Evolutionary conservation across 2,113 vertebrate species (phyloP), one percentile per base, ranked within the genome.

Genomic region (Petroica traversi): DNA sequence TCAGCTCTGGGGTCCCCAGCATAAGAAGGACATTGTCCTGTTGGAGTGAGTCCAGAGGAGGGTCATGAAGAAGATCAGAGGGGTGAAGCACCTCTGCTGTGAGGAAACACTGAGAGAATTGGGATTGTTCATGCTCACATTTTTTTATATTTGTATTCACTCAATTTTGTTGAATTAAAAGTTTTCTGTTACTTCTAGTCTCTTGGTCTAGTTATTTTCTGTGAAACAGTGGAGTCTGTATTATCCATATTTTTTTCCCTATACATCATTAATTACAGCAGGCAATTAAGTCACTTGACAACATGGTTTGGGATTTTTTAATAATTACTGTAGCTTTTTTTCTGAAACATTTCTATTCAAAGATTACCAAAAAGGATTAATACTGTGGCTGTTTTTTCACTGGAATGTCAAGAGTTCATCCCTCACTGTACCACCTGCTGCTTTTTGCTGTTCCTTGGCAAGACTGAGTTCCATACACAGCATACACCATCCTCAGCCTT

Each of bases 291-390:
- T 63, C 57, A 84, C 33, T 49, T 69, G 38, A 54, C 40, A 48
- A 51, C 0, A 0, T 14, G 14, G 16, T 15, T 89, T 80, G 3
- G 31, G 2, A 2, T 0, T 54, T 80, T 72, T 64, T 7, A 34
- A 14, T 66, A 2, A 66, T 33, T 62, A 40, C 46, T 51, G 23
- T 49, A 17, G 17, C 8, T 80, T 19, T 43, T 43, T 12, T 34
- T 48, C 24, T 72, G 73, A 71, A 86, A 63, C 10, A n/a, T 68
- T 22, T 84, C 28, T 19, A 74, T 52, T 81, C n/a, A 61, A 16
- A 34, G 34, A 43, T 18, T 33, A 19, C 45, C 73, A 29, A 8
- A 73, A 58, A 11, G 33, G 11, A 45, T 14, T 25, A 12, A 29
- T 9, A 54, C 15, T n/a, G 33, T 31, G 43, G 19, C 14, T 14